Base-by-base conservation (phyloP, 1,140 invertebrate species). In the Pissodes strobi region DNA sequence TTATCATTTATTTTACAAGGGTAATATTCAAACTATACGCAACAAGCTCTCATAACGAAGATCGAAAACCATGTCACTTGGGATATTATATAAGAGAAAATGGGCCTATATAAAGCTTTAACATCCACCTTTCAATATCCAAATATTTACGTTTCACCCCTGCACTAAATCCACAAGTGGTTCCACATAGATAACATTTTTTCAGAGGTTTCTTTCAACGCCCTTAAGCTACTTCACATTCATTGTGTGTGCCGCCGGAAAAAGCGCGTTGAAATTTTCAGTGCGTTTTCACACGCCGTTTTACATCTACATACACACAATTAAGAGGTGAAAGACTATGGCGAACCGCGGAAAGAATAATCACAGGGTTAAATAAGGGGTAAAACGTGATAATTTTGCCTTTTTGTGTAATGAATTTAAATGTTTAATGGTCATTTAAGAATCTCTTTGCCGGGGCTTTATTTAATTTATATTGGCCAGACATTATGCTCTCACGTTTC, bases 181-280 rank as follows among this genome's bases (percentile, higher is more conserved):
- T 46, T 59, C 22, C 25, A 38, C 43, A 59, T 34, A 59, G 57
- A 59, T 59, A 59, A 37, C 27, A 59, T 59, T 59, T 59, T 59
- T 59, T 59, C 48, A 41, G 21, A 52, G 46, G 37, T 39, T 61
- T 52, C 38, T 61, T 57, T 45, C 21, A 19, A 48, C 56, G 22
- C 56, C 56, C 56, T 30, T 21, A 34, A 59, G 58, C 59, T 62
- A 62, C 49, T 53, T 62, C 60, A 25, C 51, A 62, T 62, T 62
- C 60, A 62, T 62, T 55, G 60, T 62, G 51, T 46, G 60, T 55
- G 25, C 34, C 46, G 25, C 34, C 48, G 60, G 51, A 55, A 55
- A 57, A 62, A 53, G 51, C 9, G 60, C 38, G 60, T 62, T 62
- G 51, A 62, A 62, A 62, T 53, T 62, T 62, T 62, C 60, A 62